Conservation (phyloP, 2,888 invertebrate genomes). For the Sialis lutaria region DNA sequence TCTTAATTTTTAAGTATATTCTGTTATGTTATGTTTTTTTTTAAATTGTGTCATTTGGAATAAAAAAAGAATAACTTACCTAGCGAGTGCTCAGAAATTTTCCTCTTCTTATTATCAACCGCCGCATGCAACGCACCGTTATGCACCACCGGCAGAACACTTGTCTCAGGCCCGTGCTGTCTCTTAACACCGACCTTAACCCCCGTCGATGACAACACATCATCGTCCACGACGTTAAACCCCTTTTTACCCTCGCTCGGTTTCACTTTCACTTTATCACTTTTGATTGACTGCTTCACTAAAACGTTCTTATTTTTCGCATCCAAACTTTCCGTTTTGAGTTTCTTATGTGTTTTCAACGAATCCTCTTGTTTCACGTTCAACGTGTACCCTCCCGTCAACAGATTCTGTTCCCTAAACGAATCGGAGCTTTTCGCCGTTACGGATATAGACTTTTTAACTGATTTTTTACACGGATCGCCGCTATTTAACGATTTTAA, state of each 20-base stretch:
- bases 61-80: neutral
- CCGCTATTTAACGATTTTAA: neutral
- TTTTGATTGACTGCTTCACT: neutral
- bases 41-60: too few relatives aligned
- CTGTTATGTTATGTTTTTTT: too few relatives aligned
- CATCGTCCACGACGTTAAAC: conserved; percentile 36
- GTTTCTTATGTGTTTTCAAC: conserved; percentile 9
- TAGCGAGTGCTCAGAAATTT: neutral
- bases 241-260: conserved; percentile 36
- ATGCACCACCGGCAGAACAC: neutral
- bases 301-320: conserved; percentile 2
- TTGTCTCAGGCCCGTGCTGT: conserved; percentile 17
- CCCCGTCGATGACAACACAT: conserved; percentile 33
- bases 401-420: conserved; percentile 26
- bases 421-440: conserved; percentile 10
- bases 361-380: conserved; percentile 8
- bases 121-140: conserved; percentile 1
- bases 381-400: conserved; percentile 20
- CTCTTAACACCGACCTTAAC: conserved; percentile 25
- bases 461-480: conserved; percentile 16
- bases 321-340: conserved; percentile 6
- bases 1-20: too few relatives aligned
- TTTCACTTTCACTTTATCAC: conserved; percentile 9
- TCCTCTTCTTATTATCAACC: conserved; percentile 2
- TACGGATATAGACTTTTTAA: conserved; percentile 10